Base-by-base conservation (phyloP, 2,888 invertebrate genomes). In the Habroteleia sp. region DNA sequence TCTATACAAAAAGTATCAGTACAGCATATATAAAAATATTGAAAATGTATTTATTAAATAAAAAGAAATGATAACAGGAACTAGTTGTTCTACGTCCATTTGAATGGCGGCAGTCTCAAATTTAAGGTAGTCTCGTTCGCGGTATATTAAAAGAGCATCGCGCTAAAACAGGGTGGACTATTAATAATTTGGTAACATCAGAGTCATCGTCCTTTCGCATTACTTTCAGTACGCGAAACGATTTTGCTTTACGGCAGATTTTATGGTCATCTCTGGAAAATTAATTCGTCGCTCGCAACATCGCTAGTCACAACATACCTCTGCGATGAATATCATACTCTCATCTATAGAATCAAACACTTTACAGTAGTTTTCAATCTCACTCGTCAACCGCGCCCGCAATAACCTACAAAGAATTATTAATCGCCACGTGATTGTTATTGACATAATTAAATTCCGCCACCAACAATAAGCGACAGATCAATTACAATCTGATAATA, bases 191-290 rank as follows among this genome's bases (percentile, higher is more conserved):
- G 58, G 29, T 46, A 35, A 65, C 63, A 60, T 14, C 58, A 25
- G 48, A 50, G 25, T 50, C 33, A 29, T 11, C 65, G 20, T 50
- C 46, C 52, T 62, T 29, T n/a, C 41, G 41, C 65, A 52, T 42
- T 69, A 72, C 66, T 68, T 75, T 77, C 56, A 48, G 62, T 76
- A 39, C 42, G 68, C 74, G 13, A 20, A 62, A 52, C 65, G 77
- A 79, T 77, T 78, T 77, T 66, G 60, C 50, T 80, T 76, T 77
- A 81, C 68, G 76, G 58, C 78, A 68, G 39, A 73, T 80, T 80
- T 80, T 75, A 81, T 75, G 76, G 71, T 50, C 63, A 56, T 62
- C 52, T 8, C 65, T 50, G 76, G 77, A 48, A 76, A 81, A 81
- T 81, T 81, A 81, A 82, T 81, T 79, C 72, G 60, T 62, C 72